phyloP scores from a whole-genome alignment of 2,888 invertebrate species.

The Erebia aethiops region DNA sequence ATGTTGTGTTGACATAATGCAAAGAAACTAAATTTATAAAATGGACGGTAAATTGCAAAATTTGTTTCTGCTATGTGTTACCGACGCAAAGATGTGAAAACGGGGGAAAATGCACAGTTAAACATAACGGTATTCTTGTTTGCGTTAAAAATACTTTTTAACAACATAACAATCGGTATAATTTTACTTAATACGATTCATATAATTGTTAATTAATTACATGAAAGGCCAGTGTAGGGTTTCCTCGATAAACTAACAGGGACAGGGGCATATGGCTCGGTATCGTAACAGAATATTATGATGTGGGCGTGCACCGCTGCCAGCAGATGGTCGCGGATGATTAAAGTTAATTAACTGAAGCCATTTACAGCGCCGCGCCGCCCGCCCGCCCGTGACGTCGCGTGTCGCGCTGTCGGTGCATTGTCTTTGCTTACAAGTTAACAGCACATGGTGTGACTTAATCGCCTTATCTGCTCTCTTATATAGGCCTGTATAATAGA shows the following conservation, averaged over 20 bases:
- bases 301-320: slow-evolving; percentile 68
- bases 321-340: slow-evolving; percentile 77
- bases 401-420: slow-evolving; percentile 42
- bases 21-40: not conserved
- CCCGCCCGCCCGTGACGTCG: slow-evolving; percentile 49
- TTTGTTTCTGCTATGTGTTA: not conserved
- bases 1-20: slow-evolving; percentile 5
- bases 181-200: not conserved
- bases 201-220: slow-evolving; percentile 18
- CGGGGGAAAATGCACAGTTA: not conserved
- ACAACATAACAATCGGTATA: not conserved
- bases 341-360: slow-evolving; percentile 83
- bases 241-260: slow-evolving; percentile 50
- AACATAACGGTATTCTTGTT: not conserved
- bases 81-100: not conserved
- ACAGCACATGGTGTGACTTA: slow-evolving; percentile 24
- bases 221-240: slow-evolving; percentile 41
- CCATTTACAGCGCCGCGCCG: slow-evolving; percentile 73
- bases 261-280: slow-evolving; percentile 45
- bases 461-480: slow-evolving; percentile 1
- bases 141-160: not conserved
- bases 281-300: slow-evolving; percentile 70
- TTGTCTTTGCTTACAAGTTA: slow-evolving; percentile 6
- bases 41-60: not conserved
- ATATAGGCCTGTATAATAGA: not conserved